Conservation (phyloP, 2,797 vertebrate species). For the Psittacula derbiana region DNA sequence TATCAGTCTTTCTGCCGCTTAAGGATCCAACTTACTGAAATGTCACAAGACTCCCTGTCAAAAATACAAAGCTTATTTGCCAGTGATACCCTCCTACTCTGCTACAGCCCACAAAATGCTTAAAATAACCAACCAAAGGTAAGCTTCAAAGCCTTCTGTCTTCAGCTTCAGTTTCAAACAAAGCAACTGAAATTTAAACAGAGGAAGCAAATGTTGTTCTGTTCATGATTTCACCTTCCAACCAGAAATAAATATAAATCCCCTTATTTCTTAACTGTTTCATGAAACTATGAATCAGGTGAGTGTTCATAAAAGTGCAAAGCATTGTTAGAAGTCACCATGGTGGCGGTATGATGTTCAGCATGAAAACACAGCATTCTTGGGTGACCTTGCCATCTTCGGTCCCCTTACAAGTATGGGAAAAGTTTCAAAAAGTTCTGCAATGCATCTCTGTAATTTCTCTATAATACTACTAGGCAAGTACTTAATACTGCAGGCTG, state of each 20-base stretch:
- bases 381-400: background rate
- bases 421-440: background rate
- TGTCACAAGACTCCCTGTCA: slow-evolving; percentile 36
- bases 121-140: slow-evolving; percentile 66
- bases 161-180: slow-evolving; percentile 55
- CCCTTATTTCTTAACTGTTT: slow-evolving; percentile 32
- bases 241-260: slow-evolving; percentile 52
- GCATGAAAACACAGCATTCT: background rate
- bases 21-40: slow-evolving; percentile 11
- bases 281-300: background rate
- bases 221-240: slow-evolving; percentile 46
- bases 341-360: background rate
- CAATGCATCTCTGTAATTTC: background rate
- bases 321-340: background rate
- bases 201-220: slow-evolving; percentile 58
- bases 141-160: slow-evolving; percentile 47
- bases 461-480: background rate
- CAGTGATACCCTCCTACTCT: slow-evolving; percentile 54
- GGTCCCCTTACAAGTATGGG: background rate
- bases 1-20: slow-evolving; percentile 17
- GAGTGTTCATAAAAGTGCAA: background rate
- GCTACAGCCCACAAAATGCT: slow-evolving; percentile 39
- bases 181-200: slow-evolving; percentile 66
- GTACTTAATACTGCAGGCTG: background rate
- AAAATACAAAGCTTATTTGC: slow-evolving; percentile 59